Evolutionary conservation across 2,113 vertebrate species (phyloP).

Genomic region (Mohoua ochrocephala): DNA sequence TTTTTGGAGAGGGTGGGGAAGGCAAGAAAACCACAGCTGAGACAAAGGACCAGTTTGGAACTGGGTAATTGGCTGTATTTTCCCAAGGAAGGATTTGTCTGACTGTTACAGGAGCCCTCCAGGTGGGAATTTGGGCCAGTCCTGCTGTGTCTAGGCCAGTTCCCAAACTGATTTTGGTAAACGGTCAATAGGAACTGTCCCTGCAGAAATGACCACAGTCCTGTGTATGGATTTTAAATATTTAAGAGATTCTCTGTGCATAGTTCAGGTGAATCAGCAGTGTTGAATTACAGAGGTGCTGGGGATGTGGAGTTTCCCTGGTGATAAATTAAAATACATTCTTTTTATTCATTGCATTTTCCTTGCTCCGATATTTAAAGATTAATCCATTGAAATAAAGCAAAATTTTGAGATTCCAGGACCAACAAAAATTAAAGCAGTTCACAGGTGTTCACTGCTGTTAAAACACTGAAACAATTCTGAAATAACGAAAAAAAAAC

Average conservation of each 20-base stretch:
- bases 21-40: not conserved
- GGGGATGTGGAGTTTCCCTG: not conserved
- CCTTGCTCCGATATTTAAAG: not conserved
- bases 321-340: not conserved
- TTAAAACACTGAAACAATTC: not conserved
- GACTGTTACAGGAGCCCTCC: not conserved
- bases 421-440: not conserved
- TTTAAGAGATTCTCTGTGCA: not conserved
- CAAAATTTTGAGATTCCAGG: not conserved
- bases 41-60: not conserved
- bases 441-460: not conserved
- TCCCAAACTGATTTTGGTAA: not conserved
- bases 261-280: not conserved
- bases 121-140: not conserved
- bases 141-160: not conserved
- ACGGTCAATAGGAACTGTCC: not conserved
- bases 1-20: not conserved
- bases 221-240: not conserved
- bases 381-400: not conserved
- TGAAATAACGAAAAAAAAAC: not conserved
- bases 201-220: not conserved
- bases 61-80: not conserved
- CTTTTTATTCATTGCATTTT: not conserved
- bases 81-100: not conserved
- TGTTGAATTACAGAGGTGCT: not conserved